A percentile compares a stretch with the other conserved stretches of the same genome.
These are phyloP conservation scores for Tenthredo notha DNA, from an alignment of 2,888 invertebrate genomes.

Conservation along the genomic window DNA sequence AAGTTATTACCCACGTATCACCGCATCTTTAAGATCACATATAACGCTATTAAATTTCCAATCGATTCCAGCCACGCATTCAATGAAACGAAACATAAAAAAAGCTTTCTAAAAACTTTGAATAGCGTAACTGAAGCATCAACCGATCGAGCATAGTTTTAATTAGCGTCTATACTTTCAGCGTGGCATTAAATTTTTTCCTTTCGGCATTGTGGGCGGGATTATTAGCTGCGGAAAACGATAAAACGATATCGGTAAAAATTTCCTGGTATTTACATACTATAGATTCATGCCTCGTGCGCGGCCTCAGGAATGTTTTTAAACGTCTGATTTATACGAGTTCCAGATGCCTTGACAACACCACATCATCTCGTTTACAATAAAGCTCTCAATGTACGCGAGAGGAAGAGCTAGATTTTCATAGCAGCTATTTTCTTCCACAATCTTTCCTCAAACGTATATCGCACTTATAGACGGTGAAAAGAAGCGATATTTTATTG, in stretches of 20 bases:
- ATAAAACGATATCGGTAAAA: slow-evolving; percentile 14
- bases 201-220: not conserved
- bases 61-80: not conserved
- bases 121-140: not conserved
- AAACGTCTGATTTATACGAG: slow-evolving; percentile 38
- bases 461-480: not conserved
- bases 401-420: not conserved
- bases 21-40: not conserved
- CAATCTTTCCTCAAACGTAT: not conserved
- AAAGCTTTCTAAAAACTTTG: not conserved
- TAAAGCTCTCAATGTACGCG: slow-evolving; percentile 18
- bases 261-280: slow-evolving; percentile 10
- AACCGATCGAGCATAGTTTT: not conserved
- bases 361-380: slow-evolving; percentile 32
- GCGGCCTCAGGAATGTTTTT: not conserved
- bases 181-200: not conserved
- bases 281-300: slow-evolving; percentile 35
- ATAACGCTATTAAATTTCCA: not conserved
- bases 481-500: not conserved
- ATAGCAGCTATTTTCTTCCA: not conserved
- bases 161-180: not conserved
- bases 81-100: not conserved
- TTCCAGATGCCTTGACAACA: slow-evolving; percentile 46
- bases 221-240: not conserved
- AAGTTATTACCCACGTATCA: not conserved